Evolutionary conservation across 2,113 vertebrate species (phyloP), one percentile per base, ranked within the genome.

Genomic region (Cygnus buccinator): DNA sequence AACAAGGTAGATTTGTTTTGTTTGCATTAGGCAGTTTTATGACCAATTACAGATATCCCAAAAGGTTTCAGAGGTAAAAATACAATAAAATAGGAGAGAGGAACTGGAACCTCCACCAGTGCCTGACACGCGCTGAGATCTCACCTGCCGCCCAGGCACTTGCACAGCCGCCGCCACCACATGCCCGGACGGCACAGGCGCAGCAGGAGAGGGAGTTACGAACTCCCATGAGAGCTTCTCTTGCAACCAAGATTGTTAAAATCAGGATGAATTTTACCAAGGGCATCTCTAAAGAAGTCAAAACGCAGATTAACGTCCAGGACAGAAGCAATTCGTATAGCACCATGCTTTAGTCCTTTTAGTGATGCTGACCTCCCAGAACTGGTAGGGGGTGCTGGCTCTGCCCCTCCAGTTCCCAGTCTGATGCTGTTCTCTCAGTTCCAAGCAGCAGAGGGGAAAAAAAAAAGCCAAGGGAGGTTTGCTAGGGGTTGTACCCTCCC

Each of bases 341-440:
- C 96, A 96, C 96, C 95, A 73, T 35, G 31, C 72, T 70, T 66
- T 37, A 66, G 41, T 50, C 71, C 70, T 37, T 86, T 44, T 8
- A 68, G 70, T 0, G 57, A 55, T 4, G 68, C 17, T 82, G 39
- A 7, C 82, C 33, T 39, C 76, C 72, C 17, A 0, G 1, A 50
- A 22, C 9, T 5, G 72, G 39, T 6, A 46, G 20, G 28, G 37
- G 37, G 5, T 54, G 43, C 87, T 17, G 85, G 9, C 78, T 39
- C 17, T 4, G 0, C 37, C 72, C 41, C 46, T 50, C 39, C 29
- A 1, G 11, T 39, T 44, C 10, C 33, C 39, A 58, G 66, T 2
- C 71, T 2, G 12, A 37, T 1, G 41, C 68, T 29, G 31, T 39
- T 79, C 67, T 25, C 61, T 59, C 28, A 43, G 46, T 0, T 11